phyloP scores from a whole-genome alignment of 2,113 vertebrate species.

The Lampris incognitus region DNA sequence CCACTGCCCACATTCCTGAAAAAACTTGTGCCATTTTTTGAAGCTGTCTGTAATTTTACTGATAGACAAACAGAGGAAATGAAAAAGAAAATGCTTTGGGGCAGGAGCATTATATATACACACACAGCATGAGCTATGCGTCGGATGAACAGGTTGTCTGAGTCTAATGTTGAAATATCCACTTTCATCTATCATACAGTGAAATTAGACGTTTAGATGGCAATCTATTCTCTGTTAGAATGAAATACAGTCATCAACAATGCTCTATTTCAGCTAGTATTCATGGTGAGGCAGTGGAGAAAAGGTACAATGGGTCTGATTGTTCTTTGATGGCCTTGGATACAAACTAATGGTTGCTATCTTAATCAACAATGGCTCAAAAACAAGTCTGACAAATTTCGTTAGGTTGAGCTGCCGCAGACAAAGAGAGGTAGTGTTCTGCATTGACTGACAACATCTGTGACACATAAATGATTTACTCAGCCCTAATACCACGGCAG shows the following conservation, averaged over 20 bases:
- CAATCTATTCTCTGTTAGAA: slow-evolving; percentile 1
- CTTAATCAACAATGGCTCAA: slow-evolving; percentile 66
- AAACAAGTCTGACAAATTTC: slow-evolving; percentile 71
- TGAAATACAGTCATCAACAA: slow-evolving; percentile 25
- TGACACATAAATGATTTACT: slow-evolving; percentile 74
- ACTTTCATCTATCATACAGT: neutral
- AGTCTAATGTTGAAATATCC: neutral
- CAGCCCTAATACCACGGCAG: slow-evolving; percentile 56
- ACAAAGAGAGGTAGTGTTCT: slow-evolving; percentile 76
- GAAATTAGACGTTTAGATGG: neutral
- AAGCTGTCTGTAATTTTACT: too few relatives aligned
- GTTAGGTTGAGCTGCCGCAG: slow-evolving; percentile 54
- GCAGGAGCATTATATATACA: neutral
- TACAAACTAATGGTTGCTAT: slow-evolving; percentile 73
- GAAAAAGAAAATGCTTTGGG: too few relatives aligned
- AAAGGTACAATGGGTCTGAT: slow-evolving; percentile 70
- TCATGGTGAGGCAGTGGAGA: slow-evolving; percentile 58
- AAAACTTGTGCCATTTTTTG: too few relatives aligned
- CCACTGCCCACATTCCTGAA: too few relatives aligned
- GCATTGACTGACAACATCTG: slow-evolving; percentile 65
- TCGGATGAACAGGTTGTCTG: neutral
- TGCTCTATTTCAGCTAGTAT: slow-evolving; percentile 31
- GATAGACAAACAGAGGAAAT: too few relatives aligned
- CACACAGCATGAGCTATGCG: too few relatives aligned
- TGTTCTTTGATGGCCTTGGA: slow-evolving; percentile 69